Conservation (phyloP, 2,888 invertebrate species). For the Drosophila rubida region DNA sequence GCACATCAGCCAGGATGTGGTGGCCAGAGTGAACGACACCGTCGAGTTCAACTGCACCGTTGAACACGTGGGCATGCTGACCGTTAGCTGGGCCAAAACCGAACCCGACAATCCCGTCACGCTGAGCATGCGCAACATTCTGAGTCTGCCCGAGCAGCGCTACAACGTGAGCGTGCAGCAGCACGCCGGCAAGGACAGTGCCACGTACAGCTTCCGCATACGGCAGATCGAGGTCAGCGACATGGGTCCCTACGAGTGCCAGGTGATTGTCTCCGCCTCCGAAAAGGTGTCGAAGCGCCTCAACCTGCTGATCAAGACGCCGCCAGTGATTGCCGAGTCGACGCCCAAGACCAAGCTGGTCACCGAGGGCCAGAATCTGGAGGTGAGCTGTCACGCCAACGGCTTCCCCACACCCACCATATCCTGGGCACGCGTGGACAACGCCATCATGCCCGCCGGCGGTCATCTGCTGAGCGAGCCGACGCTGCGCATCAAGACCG, state of each 20-base stretch:
- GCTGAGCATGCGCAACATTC: slow-evolving; percentile 80
- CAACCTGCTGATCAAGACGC: slow-evolving; percentile 82
- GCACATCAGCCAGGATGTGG: slow-evolving; percentile 79
- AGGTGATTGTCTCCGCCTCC: slow-evolving; percentile 82
- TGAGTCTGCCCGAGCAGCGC: slow-evolving; percentile 81
- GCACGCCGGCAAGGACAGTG: slow-evolving; percentile 65
- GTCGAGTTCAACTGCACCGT: slow-evolving; percentile 84
- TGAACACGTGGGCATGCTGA: slow-evolving; percentile 79
- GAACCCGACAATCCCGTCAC: slow-evolving; percentile 77
- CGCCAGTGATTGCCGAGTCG: slow-evolving; percentile 81
- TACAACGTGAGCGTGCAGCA: slow-evolving; percentile 77
- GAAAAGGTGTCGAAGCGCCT: slow-evolving; percentile 80
- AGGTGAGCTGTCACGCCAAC: slow-evolving; percentile 89
- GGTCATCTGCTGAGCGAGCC: slow-evolving; percentile 78
- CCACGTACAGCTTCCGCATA: slow-evolving; percentile 82
- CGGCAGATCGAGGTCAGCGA: slow-evolving; percentile 82
- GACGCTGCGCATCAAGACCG: slow-evolving; percentile 76
- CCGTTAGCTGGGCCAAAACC: slow-evolving; percentile 83
- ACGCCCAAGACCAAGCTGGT: slow-evolving; percentile 79
- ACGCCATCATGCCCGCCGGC: slow-evolving; percentile 85
- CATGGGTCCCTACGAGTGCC: slow-evolving; percentile 84
- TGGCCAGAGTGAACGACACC: slow-evolving; percentile 82
- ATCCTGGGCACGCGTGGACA: slow-evolving; percentile 89
- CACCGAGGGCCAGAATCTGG: slow-evolving; percentile 80
- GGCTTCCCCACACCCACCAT: slow-evolving; percentile 91